Evolutionary conservation across 2,888 invertebrate species (phyloP).

Genomic region (Lapara coniferarum): DNA sequence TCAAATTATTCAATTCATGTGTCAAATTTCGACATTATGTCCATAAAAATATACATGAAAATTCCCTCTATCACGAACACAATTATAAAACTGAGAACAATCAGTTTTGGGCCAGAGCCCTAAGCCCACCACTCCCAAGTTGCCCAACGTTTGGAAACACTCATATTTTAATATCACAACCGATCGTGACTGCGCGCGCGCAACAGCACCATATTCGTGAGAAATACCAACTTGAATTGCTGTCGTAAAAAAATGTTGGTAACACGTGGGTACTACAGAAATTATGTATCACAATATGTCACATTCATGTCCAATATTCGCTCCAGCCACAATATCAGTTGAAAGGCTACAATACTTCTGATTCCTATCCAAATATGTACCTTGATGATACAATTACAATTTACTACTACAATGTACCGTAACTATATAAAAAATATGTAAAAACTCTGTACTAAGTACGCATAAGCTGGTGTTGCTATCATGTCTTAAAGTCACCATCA

Average conservation of each 20-base stretch:
- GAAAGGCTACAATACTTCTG: too few relatives aligned
- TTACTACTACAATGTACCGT: too few relatives aligned
- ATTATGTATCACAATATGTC: not conserved
- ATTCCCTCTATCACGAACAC: not conserved
- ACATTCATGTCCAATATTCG: not conserved
- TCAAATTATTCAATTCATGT: too few relatives aligned
- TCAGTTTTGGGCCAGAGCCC: slow-evolving; percentile 25
- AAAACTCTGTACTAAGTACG: too few relatives aligned
- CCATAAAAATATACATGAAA: too few relatives aligned
- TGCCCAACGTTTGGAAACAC: slow-evolving; percentile 65
- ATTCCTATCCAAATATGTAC: too few relatives aligned
- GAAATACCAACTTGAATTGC: slow-evolving; percentile 19
- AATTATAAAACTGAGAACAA: slow-evolving; percentile 15
- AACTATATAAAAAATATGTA: too few relatives aligned
- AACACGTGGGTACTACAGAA: not conserved
- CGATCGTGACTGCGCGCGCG: slow-evolving; percentile 57
- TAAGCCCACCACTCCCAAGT: slow-evolving; percentile 58
- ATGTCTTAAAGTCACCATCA: too few relatives aligned
- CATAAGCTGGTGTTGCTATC: too few relatives aligned
- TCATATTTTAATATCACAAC: slow-evolving; percentile 73
- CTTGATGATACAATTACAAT: too few relatives aligned
- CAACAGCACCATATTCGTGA: slow-evolving; percentile 19
- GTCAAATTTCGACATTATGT: too few relatives aligned
- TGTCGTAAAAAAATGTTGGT: slow-evolving; percentile 17
- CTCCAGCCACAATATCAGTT: too few relatives aligned